Base-by-base conservation (phyloP, 2,888 invertebrate species). In the Drosophila monieri region DNA sequence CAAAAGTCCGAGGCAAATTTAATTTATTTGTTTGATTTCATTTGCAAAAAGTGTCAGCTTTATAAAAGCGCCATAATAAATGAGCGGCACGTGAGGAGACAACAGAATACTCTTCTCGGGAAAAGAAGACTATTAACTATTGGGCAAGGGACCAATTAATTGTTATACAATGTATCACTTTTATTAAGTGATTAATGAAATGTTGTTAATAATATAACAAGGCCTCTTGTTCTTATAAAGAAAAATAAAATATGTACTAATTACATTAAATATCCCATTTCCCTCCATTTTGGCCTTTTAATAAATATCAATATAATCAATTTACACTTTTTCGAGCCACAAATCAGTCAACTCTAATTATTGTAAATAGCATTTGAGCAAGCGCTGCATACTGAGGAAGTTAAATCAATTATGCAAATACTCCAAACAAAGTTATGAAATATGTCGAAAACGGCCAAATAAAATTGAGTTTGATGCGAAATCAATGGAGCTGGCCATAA, bases 11-110 rank as follows among this genome's bases (percentile, higher is more conserved):
- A 65, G 53, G 65, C 53, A 74, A 60, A 80, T 80, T 64, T 14
- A 54, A 80, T 85, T 71, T 73, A 73, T 71, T 65, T 71, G 62
- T 69, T 75, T 75, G 58, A 71, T 77, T 83, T 64, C 23, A 67
- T 69, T 69, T 58, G 46, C 46, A 59, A 69, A 61, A 49, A 69
- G 68, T 39, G 44, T 49, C 43, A 51, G 66, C 49, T 55, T 37
- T 32, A 14, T 35, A 55, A 47, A 55, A 62, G 58, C 44, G 48
- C 43, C 15, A 64, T 52, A 61, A 83, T 62, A 69, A 59, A 68
- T 68, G 46, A 52, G 68, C 51, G 43, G 37, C 2, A 0, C 37
- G 10, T 10, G 10, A 15, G 48, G 14, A 35, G 23, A 8, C 23
- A 43, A 23, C 21, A 10, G 43, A 32, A 54, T 8, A 41, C 51